phyloP scores from a whole-genome alignment of 2,888 invertebrate species.

The Suillia variegata region DNA sequence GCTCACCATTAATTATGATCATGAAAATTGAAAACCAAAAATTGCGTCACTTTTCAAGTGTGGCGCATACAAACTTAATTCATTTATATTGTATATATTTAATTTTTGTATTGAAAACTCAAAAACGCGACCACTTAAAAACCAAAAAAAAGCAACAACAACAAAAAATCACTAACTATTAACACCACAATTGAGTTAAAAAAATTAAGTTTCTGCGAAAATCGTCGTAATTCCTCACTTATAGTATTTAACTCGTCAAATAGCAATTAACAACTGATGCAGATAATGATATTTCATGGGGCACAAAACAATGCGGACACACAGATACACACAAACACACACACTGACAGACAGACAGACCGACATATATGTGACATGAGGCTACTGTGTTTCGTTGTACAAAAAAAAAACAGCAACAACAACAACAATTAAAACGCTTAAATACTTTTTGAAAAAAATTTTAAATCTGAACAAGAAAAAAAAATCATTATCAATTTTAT shows the following conservation, averaged over 20 bases:
- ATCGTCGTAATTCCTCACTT: constrained; percentile 2
- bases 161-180: no score
- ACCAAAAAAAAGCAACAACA: no score
- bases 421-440: constrained; percentile 3
- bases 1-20: no score
- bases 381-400: constrained; percentile 2
- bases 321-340: not conserved
- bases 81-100: no score
- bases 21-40: no score
- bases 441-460: constrained; percentile 14
- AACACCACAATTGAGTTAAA: not conserved
- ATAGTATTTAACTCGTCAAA: constrained; percentile 52
- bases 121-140: no score
- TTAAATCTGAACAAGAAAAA: not conserved
- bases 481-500: constrained; percentile 10
- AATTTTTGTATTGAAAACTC: no score
- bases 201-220: not conserved
- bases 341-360: not conserved
- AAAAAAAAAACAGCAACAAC: constrained; percentile 8
- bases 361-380: not conserved
- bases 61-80: no score
- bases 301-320: not conserved
- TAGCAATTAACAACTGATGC: constrained; percentile 59
- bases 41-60: no score
- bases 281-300: constrained; percentile 47